Evolutionary conservation across 2,113 vertebrate genomes (phyloP).

Genomic region (Petroica traversi): DNA sequence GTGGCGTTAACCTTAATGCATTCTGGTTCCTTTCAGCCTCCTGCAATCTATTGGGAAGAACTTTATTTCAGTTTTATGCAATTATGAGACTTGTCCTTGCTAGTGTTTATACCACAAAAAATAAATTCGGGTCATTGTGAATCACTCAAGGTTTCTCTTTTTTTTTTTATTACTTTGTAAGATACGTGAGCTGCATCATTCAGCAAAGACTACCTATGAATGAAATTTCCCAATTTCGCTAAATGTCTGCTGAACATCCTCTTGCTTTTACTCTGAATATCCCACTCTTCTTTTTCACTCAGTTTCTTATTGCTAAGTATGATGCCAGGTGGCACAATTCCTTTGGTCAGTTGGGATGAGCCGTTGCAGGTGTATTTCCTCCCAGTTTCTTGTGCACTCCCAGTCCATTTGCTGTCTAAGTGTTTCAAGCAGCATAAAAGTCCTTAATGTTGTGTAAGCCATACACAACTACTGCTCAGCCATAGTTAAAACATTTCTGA

Average conservation of each 20-base stretch:
- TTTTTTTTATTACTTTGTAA: neutral
- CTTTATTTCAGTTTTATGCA: slow-evolving; percentile 22
- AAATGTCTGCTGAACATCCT: neutral
- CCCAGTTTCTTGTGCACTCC: fast-evolving
- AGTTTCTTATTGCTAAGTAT: neutral
- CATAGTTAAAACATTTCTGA: neutral
- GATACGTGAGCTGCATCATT: neutral
- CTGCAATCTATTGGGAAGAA: slow-evolving; percentile 8
- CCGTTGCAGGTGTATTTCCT: too few relatives aligned
- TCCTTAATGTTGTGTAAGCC: neutral
- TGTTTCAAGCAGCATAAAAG: neutral
- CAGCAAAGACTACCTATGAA: neutral
- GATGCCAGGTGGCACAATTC: too few relatives aligned
- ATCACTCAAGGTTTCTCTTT: neutral
- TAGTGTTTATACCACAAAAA: slow-evolving; percentile 17
- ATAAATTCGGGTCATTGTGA: neutral
- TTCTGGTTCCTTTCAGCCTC: slow-evolving; percentile 22
- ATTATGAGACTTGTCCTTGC: neutral
- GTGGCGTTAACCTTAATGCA: slow-evolving; percentile 6
- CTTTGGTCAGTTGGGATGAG: neutral
- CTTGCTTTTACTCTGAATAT: fast-evolving
- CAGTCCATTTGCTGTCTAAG: fast-evolving
- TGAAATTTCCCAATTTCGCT: slow-evolving; percentile 14
- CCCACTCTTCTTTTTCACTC: neutral
- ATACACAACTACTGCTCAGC: neutral